Conservation (phyloP, 2,888 invertebrate species). For the Caenorhabditis becei region DNA sequence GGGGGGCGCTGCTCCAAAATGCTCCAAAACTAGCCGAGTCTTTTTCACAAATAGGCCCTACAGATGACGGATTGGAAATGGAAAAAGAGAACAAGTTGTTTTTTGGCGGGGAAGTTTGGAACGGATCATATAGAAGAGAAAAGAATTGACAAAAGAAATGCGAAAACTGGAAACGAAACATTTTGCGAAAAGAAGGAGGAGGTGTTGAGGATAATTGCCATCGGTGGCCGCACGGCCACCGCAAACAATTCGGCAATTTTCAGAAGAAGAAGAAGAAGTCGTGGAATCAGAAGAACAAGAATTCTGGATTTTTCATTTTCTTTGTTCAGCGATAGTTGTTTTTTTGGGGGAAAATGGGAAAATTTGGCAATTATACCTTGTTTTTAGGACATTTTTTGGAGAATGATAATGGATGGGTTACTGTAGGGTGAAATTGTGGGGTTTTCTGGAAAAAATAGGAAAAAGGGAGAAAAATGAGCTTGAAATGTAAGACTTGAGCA, state of each 20-base stretch:
- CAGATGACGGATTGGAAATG: conserved; percentile 11
- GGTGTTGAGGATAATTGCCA: conserved; percentile 39
- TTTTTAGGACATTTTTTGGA: no score
- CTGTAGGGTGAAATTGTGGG: no score
- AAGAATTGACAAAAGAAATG: background rate
- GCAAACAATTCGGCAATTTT: background rate
- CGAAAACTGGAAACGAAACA: conserved; percentile 26
- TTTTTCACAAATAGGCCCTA: no score
- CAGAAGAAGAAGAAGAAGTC: background rate
- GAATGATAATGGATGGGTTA: no score
- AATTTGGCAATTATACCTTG: no score
- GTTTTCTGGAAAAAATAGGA: background rate
- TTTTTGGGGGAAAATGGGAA: no score
- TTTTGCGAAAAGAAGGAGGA: conserved; percentile 16
- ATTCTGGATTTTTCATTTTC: no score
- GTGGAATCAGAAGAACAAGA: no score
- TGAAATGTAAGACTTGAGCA: no score
- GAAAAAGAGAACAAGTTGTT: background rate
- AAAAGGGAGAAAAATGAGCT: background rate
- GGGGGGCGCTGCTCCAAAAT: background rate
- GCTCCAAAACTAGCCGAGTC: no score
- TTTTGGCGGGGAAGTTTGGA: no score
- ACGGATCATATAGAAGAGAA: background rate
- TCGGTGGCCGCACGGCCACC: background rate
- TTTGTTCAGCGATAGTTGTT: no score